Base-by-base conservation (phyloP, 2,797 vertebrate genomes). In the Enteromius thamalakanensis region DNA sequence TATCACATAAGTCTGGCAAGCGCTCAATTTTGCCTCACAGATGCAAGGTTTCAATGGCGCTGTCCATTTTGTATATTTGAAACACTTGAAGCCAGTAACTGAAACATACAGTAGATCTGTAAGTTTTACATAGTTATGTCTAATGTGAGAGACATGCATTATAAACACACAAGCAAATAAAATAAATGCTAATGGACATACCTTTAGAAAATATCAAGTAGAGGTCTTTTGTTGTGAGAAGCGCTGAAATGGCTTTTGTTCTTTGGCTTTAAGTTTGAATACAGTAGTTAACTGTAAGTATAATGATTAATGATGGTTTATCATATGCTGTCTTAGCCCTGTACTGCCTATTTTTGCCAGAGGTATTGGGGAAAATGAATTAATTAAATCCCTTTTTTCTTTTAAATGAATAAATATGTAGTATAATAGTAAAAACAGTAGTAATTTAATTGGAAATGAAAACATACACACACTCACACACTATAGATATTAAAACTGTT, bases 1-100 rank as follows among this genome's bases (percentile, higher is more conserved):
- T 45, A 53, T 74, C 14, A n/a, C 32, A 71, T 62, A 45, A 29
- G 4, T 40, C 45, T 69, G 23, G 64, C 26, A 58, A 32, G 47
- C 72, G 29, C 19, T 45, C 51, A 74, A 53, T 26, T 78, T 55
- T 84, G 60, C 76, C 74, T 75, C 10, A 62, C 37, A 23, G 19
- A 60, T 32, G 19, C 37, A 23, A 71, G 37, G 26, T 47, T 71
- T 58, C 68, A 81, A 10, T 65, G 62, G 15, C 3, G 10, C 32
- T 26, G 77, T 4, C 14, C 9, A 37, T 53, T 17, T 68, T 67
- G 26, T 15, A 49, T 6, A 11, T 26, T 19, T 12, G 4, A 80
- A 42, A 34, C 15, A 32, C 15, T 37, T 68, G 9, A 67, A 69
- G 11, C 40, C 17, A 47, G 12, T 4, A 8, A n/a, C 23, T 32